Evolutionary conservation across 2,113 vertebrate species (phyloP).

Genomic region (Xenopus tropicalis): UCB_Xtro_10.0 CM004450.2:107425001-107425500

Average conservation of each 20-base stretch:
- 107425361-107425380: constrained; percentile 44
- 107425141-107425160: too few relatives aligned
- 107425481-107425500: constrained; percentile 23
- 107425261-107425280: constrained; percentile 21
- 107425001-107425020: too few relatives aligned
- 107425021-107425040: too few relatives aligned
- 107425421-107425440: constrained; percentile 18
- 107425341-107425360: constrained; percentile 35
- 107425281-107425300: not conserved
- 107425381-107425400: constrained; percentile 34
- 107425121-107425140: too few relatives aligned
- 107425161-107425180: not conserved
- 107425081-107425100: too few relatives aligned
- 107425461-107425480: constrained; percentile 42
- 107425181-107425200: constrained; percentile 3
- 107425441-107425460: constrained; percentile 39
- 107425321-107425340: constrained; percentile 23
- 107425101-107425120: too few relatives aligned
- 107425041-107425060: too few relatives aligned
- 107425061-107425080: too few relatives aligned
- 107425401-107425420: constrained; percentile 33
- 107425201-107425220: not conserved
- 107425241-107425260: constrained; percentile 5
- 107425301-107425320: constrained; percentile 5
- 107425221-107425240: not conserved